Evolutionary conservation across 2,113 vertebrate genomes (phyloP).

Genomic region (Panthera uncia): DNA sequence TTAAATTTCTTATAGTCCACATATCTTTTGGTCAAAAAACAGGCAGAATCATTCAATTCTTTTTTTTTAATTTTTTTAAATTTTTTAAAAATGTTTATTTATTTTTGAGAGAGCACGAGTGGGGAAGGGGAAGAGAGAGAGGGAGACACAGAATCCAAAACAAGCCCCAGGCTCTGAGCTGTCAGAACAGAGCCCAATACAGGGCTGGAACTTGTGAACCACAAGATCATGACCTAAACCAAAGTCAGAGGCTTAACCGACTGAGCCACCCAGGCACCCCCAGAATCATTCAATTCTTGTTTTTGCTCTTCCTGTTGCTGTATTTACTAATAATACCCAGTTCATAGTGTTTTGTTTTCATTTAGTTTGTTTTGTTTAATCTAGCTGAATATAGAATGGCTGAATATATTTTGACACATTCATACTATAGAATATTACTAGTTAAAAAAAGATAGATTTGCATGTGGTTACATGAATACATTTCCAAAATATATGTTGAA

Average conservation of each 20-base stretch:
- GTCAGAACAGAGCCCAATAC: no score
- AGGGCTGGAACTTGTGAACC: no score
- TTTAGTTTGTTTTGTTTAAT: not conserved
- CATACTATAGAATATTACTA: not conserved
- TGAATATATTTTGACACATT: slow-evolving; percentile 10
- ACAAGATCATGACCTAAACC: no score
- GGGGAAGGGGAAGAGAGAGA: no score
- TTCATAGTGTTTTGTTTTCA: not conserved
- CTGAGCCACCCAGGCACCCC: no score
- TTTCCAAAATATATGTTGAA: not conserved
- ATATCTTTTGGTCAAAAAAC: not conserved
- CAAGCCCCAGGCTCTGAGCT: no score
- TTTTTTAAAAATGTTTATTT: no score
- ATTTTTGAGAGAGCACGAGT: no score
- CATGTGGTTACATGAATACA: not conserved
- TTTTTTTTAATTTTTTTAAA: no score
- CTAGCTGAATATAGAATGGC: not conserved
- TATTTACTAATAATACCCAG: not conserved
- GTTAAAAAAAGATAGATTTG: not conserved
- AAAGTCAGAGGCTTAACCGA: no score
- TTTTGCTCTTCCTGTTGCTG: not conserved
- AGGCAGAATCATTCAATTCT: not conserved
- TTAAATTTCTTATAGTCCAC: not conserved
- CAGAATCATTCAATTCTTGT: not conserved
- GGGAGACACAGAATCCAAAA: no score